A percentile compares a stretch with the other conserved stretches of the same genome.
phyloP scores from a whole-genome alignment of 2,113 vertebrate species.

The Rhabdomys dilectus region DNA sequence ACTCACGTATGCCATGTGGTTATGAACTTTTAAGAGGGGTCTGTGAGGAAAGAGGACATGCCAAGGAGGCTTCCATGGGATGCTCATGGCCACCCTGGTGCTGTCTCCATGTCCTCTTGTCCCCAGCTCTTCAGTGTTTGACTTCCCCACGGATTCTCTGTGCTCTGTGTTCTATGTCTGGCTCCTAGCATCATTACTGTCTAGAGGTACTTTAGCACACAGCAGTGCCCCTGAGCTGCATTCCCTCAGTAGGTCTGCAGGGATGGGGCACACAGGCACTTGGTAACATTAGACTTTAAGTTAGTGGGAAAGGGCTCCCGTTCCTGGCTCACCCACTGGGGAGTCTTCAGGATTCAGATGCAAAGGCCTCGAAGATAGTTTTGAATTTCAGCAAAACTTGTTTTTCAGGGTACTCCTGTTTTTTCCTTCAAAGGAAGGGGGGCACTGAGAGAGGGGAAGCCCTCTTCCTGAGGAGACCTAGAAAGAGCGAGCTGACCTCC shows the following conservation, averaged over 20 bases:
- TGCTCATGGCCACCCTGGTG: not conserved
- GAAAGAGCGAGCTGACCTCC: slow-evolving; percentile 36
- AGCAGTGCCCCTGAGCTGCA: not conserved
- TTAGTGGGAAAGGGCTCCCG: not conserved
- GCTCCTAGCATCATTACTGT: not conserved
- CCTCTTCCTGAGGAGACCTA: slow-evolving; percentile 35
- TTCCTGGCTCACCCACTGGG: not conserved
- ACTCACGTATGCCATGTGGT: fast-evolving
- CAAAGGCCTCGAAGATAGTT: slow-evolving; percentile 61
- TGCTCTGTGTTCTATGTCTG: too few species aligned
- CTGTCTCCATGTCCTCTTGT: not conserved
- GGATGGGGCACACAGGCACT: not conserved
- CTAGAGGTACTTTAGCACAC: fast-evolving
- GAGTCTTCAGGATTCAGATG: slow-evolving; percentile 48
- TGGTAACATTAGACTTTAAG: not conserved
- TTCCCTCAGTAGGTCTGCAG: not conserved
- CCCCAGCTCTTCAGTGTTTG: not conserved
- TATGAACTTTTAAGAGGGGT: too few species aligned
- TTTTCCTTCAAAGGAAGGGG: slow-evolving; percentile 54
- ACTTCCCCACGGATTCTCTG: too few species aligned
- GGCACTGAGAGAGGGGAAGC: not conserved
- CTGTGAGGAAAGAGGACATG: not conserved
- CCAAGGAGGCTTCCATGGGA: not conserved
- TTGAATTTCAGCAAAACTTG: slow-evolving; percentile 83
- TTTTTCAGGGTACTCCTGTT: slow-evolving; percentile 79